These are phyloP conservation scores for Agrochola circellaris DNA, from an alignment of 2,888 invertebrate genomes.

Conservation along the genomic window DNA sequence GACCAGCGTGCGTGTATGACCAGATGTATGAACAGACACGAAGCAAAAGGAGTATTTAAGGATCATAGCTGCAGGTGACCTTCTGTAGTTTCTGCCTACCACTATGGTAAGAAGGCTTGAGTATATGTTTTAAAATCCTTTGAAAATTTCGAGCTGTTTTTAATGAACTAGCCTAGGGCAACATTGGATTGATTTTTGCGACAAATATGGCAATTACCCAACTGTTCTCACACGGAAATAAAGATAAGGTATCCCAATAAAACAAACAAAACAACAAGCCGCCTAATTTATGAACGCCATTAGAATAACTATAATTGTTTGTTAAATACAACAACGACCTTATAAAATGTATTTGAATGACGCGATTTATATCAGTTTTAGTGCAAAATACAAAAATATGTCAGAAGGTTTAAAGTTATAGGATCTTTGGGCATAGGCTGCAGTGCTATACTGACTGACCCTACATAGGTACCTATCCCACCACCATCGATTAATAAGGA, in stretches of 20 bases:
- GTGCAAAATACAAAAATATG: background rate
- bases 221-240: slow-evolving; percentile 9
- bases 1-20: no score
- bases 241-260: slow-evolving; percentile 14
- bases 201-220: background rate
- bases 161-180: background rate
- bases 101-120: no score
- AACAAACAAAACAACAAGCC: slow-evolving; percentile 37
- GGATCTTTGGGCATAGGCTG: no score
- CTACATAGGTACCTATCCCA: no score
- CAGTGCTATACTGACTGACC: background rate
- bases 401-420: slow-evolving; percentile 27
- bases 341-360: slow-evolving; percentile 40
- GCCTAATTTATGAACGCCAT: slow-evolving; percentile 48
- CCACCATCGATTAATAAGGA: no score
- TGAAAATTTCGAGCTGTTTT: background rate
- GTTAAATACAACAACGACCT: slow-evolving; percentile 39
- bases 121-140: no score
- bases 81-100: no score
- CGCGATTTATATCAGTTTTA: slow-evolving; percentile 41
- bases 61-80: no score
- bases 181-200: background rate
- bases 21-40: no score
- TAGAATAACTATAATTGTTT: slow-evolving; percentile 46
- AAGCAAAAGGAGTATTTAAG: no score